phyloP scores from a whole-genome alignment of 2,888 invertebrate species.

The Drosophila testacea region DNA sequence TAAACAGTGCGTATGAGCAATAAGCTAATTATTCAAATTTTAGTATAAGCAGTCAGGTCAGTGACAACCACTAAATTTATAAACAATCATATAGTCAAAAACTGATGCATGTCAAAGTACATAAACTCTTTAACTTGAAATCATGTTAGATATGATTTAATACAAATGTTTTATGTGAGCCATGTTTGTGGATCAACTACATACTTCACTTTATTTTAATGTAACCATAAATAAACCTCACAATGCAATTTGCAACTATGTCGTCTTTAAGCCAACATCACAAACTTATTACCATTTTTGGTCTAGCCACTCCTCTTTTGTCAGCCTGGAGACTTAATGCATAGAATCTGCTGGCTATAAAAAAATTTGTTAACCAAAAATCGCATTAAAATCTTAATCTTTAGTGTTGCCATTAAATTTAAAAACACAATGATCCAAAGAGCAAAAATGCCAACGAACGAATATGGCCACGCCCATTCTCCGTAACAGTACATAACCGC shows the following conservation, averaged over 20 bases:
- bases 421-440: conserved; percentile 32
- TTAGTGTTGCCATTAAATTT: conserved; percentile 77
- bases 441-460: conserved; percentile 20
- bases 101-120: too few relatives aligned
- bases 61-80: too few relatives aligned
- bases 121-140: not conserved
- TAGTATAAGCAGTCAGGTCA: too few relatives aligned
- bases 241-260: not conserved
- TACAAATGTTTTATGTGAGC: not conserved
- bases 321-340: not conserved
- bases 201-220: not conserved
- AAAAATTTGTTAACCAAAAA: conserved; percentile 69
- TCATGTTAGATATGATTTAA: not conserved
- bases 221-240: not conserved
- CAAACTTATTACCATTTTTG: not conserved
- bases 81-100: too few relatives aligned
- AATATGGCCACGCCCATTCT: conserved; percentile 31
- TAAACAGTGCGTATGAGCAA: too few relatives aligned
- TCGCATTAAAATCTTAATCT: conserved; percentile 77
- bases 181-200: not conserved
- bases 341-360: conserved; percentile 11
- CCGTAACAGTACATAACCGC: conserved; percentile 28
- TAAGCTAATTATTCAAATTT: not conserved
- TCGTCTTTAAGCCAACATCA: not conserved
- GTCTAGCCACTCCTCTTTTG: not conserved